These are phyloP conservation scores for Altica lythri DNA, from an alignment of 2,888 invertebrate species.

Conservation along the genomic window DNA sequence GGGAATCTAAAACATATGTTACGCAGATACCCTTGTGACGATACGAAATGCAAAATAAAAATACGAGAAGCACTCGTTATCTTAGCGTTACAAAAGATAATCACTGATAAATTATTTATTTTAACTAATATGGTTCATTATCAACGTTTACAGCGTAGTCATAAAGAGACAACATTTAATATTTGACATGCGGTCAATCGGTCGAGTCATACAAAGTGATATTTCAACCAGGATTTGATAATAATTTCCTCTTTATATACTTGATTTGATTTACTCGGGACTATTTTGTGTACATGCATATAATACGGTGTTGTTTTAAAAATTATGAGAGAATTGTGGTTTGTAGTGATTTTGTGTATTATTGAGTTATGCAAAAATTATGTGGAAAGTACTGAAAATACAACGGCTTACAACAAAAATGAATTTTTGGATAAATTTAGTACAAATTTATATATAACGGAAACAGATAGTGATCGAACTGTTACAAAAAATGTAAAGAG, in stretches of 20 bases:
- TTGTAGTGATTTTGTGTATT: neutral
- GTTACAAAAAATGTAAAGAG: no score
- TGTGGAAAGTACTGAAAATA: neutral
- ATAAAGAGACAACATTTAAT: slow-evolving; percentile 4
- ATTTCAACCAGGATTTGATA: slow-evolving; percentile 30
- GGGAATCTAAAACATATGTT: slow-evolving; percentile 7
- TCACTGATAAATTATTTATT: slow-evolving; percentile 19
- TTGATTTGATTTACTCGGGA: slow-evolving; percentile 11
- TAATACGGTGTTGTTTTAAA: neutral
- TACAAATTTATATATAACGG: no score
- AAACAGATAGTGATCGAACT: no score
- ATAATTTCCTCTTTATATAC: slow-evolving; percentile 29
- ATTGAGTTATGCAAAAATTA: neutral
- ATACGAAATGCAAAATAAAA: slow-evolving; percentile 7
- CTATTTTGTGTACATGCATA: slow-evolving; percentile 17
- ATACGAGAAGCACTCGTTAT: slow-evolving; percentile 9
- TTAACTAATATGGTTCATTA: slow-evolving; percentile 13
- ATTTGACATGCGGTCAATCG: slow-evolving; percentile 24
- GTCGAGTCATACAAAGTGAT: slow-evolving; percentile 23
- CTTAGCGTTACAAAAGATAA: slow-evolving; percentile 15
- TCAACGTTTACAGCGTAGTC: slow-evolving; percentile 8
- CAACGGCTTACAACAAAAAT: no score
- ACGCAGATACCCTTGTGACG: neutral
- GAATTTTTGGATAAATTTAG: no score
- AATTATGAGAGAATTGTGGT: slow-evolving; percentile 8